Evolutionary conservation across 2,113 vertebrate genomes (phyloP).

Genomic region (Chitala chitala): DNA sequence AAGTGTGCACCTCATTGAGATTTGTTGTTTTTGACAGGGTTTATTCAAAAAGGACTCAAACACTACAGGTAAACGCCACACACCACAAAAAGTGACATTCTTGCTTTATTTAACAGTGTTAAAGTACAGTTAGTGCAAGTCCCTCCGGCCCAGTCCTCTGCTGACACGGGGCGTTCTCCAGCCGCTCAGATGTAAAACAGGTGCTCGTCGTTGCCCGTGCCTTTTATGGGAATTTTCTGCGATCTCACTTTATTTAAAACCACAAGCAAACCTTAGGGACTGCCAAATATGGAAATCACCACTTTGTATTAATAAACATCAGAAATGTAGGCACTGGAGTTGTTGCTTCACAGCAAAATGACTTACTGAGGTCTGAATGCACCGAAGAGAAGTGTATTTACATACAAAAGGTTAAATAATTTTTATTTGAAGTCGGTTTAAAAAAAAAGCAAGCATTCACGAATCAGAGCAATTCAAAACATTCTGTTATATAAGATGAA

Average conservation of each 20-base stretch:
- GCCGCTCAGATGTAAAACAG: constrained; percentile 60
- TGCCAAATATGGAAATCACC: constrained; percentile 67
- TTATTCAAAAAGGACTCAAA: too few species aligned
- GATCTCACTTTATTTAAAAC: constrained; percentile 63
- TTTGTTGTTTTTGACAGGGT: too few species aligned
- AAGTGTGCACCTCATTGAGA: too few species aligned
- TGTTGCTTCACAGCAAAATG: neutral
- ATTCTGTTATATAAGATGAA: too few species aligned
- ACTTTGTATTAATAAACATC: constrained; percentile 39
- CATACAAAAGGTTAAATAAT: neutral
- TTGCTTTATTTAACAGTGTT: neutral
- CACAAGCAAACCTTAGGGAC: constrained; percentile 50
- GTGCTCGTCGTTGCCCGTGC: constrained; percentile 59
- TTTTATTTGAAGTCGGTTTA: too few species aligned
- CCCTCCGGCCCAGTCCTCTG: neutral
- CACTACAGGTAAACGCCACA: too few species aligned
- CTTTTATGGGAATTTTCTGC: constrained; percentile 66
- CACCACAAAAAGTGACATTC: too few species aligned
- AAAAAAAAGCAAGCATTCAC: too few species aligned
- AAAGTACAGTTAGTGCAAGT: neutral
- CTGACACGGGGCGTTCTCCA: constrained; percentile 47
- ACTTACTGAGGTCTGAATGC: neutral
- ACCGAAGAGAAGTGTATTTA: neutral
- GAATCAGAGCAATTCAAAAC: too few species aligned
- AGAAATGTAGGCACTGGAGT: constrained; percentile 16